Evolutionary conservation across 2,888 invertebrate species (phyloP).

Genomic region (Xestia ashworthii): DNA sequence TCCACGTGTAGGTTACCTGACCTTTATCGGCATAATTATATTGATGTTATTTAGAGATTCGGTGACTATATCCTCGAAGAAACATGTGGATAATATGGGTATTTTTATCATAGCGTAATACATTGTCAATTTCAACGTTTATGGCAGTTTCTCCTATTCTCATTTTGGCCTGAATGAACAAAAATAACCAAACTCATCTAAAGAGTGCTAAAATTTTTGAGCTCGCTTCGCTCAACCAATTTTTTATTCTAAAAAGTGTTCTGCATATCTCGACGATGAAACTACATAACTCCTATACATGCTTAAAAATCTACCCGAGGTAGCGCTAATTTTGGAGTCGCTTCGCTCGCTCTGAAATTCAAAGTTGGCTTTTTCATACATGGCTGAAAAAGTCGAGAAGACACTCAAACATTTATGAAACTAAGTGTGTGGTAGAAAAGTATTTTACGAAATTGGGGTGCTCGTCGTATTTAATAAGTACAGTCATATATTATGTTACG

Average conservation of each 20-base stretch:
- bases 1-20: constrained; percentile 33
- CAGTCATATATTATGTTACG: no score
- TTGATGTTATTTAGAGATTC: background rate
- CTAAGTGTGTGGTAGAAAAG: background rate
- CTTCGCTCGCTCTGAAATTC: background rate
- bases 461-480: background rate
- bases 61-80: background rate
- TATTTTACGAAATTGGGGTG: background rate
- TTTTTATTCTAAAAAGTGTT: background rate
- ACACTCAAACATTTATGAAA: background rate
- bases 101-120: background rate
- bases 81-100: background rate
- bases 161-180: no score
- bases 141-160: no score
- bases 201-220: background rate
- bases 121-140: background rate
- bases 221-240: background rate
- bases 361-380: background rate
- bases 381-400: background rate
- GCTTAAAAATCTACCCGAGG: background rate
- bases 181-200: no score
- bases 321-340: background rate
- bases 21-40: background rate
- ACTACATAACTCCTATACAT: no score
- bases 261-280: background rate